A percentile compares a stretch with the other conserved stretches of the same genome.
Conservation (phyloP, 2,888 invertebrate genomes). For the Amphipyra berbera region DNA sequence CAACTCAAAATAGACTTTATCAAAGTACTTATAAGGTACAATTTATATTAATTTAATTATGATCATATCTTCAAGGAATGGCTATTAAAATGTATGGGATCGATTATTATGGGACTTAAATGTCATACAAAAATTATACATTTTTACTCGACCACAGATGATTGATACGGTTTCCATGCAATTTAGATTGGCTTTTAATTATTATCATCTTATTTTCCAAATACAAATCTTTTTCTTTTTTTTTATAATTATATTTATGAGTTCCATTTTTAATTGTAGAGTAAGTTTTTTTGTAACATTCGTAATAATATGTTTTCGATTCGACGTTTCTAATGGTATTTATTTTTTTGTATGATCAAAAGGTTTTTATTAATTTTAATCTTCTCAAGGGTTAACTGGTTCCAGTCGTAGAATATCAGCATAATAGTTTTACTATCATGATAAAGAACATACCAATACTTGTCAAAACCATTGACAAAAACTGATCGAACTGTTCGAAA, state of each 20-base stretch:
- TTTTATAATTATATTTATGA: slow-evolving; percentile 19
- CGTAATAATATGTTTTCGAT: slow-evolving; percentile 32
- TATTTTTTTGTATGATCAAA: slow-evolving; percentile 6
- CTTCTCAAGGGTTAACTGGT: background rate
- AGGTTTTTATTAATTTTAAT: background rate
- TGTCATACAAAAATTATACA: slow-evolving; percentile 71
- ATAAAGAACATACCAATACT: no score
- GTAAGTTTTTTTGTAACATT: slow-evolving; percentile 33
- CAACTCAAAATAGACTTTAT: slow-evolving; percentile 33
- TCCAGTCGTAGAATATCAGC: no score
- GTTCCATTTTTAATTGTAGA: slow-evolving; percentile 22
- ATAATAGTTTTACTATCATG: no score
- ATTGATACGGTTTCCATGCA: slow-evolving; percentile 63
- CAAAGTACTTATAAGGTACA: fast-evolving
- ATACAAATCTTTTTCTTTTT: slow-evolving; percentile 19
- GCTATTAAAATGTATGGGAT: slow-evolving; percentile 75
- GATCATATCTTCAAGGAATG: slow-evolving; percentile 29
- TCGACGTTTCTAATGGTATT: background rate
- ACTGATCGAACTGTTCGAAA: no score
- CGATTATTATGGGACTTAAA: slow-evolving; percentile 72
- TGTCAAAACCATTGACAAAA: no score
- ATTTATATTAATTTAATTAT: slow-evolving; percentile 15
- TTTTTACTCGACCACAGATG: slow-evolving; percentile 52
- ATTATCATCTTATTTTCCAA: slow-evolving; percentile 30
- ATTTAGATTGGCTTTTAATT: slow-evolving; percentile 57